These are phyloP conservation scores for Chloebia gouldiae DNA, from an alignment of 2,113 vertebrate genomes.

Conservation along the genomic window DNA sequence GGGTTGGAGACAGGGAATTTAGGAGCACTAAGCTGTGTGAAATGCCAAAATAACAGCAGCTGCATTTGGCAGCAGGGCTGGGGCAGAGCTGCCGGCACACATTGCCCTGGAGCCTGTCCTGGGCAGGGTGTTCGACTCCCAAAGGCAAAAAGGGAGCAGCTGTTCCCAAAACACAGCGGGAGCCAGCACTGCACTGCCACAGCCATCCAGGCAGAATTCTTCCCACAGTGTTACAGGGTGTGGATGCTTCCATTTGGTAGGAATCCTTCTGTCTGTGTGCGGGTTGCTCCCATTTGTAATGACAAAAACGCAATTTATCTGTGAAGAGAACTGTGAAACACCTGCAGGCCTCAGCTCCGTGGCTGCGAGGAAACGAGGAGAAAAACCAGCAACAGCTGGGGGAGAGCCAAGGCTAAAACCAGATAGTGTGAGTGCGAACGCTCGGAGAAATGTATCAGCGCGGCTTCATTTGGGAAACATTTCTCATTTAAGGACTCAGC, in stretches of 20 bases:
- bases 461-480: not conserved
- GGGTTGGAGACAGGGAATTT: not conserved
- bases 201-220: rapidly evolving
- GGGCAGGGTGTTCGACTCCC: not conserved
- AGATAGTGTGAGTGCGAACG: rapidly evolving
- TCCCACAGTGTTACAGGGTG: rapidly evolving
- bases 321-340: rapidly evolving
- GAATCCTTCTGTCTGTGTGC: not conserved
- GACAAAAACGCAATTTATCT: not conserved
- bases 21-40: not conserved
- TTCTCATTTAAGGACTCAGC: not conserved
- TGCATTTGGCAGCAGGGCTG: not conserved
- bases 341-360: not conserved
- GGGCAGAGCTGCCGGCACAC: not conserved
- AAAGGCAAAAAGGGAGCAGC: not conserved
- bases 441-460: not conserved
- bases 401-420: not conserved
- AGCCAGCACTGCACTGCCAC: not conserved
- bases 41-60: not conserved
- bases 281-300: not conserved
- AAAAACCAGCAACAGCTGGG: not conserved
- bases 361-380: not conserved
- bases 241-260: not conserved
- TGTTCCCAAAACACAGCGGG: not conserved
- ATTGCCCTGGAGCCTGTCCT: not conserved